A percentile compares a stretch with the other conserved stretches of the same genome.
phyloP scores from a whole-genome alignment of 2,113 vertebrate genomes.

The Trinectes maculatus region DNA sequence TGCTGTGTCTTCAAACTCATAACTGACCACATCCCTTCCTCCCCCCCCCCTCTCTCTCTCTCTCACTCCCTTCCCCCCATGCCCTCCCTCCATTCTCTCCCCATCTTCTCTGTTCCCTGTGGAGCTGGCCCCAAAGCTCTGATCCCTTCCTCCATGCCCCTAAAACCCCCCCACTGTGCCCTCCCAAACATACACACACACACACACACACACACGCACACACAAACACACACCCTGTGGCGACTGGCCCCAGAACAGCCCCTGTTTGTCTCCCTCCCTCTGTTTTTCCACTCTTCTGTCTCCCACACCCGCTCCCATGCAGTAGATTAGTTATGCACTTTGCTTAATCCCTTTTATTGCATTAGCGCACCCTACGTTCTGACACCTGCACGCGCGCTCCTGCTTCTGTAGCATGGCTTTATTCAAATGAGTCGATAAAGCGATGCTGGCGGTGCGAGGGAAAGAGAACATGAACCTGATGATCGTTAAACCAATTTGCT shows the following conservation, averaged over 20 bases:
- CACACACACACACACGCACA: conserved; percentile 40
- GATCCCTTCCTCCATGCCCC: conserved; percentile 75
- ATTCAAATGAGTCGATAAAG: too few relatives aligned
- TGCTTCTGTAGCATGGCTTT: background rate
- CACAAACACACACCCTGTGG: conserved; percentile 65
- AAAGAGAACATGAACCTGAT: too few relatives aligned
- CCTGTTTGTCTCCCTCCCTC: conserved; percentile 67
- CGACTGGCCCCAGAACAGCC: conserved; percentile 71
- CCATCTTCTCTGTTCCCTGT: conserved; percentile 72
- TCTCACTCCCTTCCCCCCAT: conserved; percentile 46
- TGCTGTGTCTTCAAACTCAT: conserved; percentile 70
- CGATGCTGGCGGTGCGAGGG: too few relatives aligned
- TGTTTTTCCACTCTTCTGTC: conserved; percentile 63
- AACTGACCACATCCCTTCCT: conserved; percentile 77
- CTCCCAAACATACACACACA: conserved; percentile 56
- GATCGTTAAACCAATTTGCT: too few relatives aligned
- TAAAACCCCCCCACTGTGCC: conserved; percentile 70
- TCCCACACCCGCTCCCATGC: conserved; percentile 60
- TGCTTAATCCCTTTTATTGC: conserved; percentile 20
- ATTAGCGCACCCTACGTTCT: conserved; percentile 2
- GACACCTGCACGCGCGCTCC: background rate
- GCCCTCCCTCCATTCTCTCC: conserved; percentile 69
- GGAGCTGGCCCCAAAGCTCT: conserved; percentile 78
- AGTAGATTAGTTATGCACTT: conserved; percentile 49
- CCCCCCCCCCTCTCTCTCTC: conserved; percentile 67